phyloP scores from a whole-genome alignment of 2,113 vertebrate species.

The Hassar affinis region DNA sequence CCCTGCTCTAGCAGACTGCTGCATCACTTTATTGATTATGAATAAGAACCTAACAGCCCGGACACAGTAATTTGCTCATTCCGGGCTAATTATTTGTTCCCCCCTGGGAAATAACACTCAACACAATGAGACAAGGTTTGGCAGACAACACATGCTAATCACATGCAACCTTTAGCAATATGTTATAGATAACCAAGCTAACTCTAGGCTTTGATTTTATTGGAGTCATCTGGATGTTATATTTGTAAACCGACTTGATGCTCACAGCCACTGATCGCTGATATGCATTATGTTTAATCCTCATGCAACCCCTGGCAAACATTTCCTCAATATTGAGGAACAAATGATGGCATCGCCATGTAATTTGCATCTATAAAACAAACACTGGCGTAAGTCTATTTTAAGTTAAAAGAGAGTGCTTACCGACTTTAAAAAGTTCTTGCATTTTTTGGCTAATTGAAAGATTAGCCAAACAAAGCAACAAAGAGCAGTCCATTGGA shows the following conservation, averaged over 20 bases:
- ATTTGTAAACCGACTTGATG: slow-evolving; percentile 1
- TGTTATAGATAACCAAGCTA: neutral
- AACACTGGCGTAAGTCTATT: too few relatives aligned
- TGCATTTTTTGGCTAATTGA: too few relatives aligned
- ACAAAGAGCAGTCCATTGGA: too few relatives aligned
- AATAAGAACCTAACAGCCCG: neutral
- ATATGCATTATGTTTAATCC: neutral
- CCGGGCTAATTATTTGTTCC: slow-evolving; percentile 8
- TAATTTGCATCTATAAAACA: too few relatives aligned
- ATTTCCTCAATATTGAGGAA: too few relatives aligned
- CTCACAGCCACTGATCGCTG: neutral
- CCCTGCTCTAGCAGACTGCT: neutral
- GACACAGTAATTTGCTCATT: neutral
- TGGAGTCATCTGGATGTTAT: neutral
- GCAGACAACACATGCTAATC: neutral
- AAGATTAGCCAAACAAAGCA: too few relatives aligned
- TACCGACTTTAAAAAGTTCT: too few relatives aligned
- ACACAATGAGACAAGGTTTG: neutral
- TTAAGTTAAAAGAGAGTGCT: too few relatives aligned
- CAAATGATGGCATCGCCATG: too few relatives aligned
- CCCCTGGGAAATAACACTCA: slow-evolving; percentile 7
- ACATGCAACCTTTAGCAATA: neutral
- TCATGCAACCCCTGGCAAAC: neutral
- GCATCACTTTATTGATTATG: neutral
- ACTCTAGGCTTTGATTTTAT: neutral